Evolutionary conservation across 1,140 invertebrate species (phyloP).

Genomic region (Brachionus rotundiformis): DNA sequence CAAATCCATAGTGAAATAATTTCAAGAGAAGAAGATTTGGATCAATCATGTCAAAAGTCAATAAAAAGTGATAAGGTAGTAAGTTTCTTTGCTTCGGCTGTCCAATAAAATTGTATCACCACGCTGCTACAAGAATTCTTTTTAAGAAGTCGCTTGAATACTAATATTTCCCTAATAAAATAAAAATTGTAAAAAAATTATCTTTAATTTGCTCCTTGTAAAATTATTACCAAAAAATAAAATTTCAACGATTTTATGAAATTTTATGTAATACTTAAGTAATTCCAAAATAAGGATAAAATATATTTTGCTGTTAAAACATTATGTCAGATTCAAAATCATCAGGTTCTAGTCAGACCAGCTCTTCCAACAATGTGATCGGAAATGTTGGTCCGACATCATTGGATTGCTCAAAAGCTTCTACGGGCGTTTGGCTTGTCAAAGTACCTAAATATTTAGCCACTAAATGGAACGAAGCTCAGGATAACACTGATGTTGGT

Average conservation of each 20-base stretch:
- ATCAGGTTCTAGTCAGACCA: neutral
- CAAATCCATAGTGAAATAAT: too few species aligned
- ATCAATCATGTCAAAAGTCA: too few species aligned
- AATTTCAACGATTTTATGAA: neutral
- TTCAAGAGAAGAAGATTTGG: too few species aligned
- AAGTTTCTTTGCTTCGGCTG: too few species aligned
- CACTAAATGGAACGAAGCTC: conserved; percentile 81
- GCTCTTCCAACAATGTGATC: neutral
- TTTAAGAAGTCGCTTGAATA: too few species aligned
- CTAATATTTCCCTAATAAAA: too few species aligned
- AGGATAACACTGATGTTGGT: conserved; percentile 75
- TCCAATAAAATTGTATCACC: too few species aligned
- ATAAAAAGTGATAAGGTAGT: too few species aligned
- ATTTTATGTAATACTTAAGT: neutral
- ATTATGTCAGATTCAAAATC: neutral
- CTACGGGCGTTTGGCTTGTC: conserved; percentile 33
- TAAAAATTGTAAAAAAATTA: too few species aligned
- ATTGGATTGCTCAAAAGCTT: conserved; percentile 37
- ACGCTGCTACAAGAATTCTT: too few species aligned
- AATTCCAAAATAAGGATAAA: neutral
- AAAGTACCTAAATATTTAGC: conserved; percentile 84
- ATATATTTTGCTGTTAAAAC: neutral
- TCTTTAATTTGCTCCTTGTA: neutral
- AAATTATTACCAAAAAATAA: neutral
- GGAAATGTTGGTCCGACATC: conserved; percentile 27